phyloP scores from a whole-genome alignment of 2,797 vertebrate species.

The Myiothlypis coronata region DNA sequence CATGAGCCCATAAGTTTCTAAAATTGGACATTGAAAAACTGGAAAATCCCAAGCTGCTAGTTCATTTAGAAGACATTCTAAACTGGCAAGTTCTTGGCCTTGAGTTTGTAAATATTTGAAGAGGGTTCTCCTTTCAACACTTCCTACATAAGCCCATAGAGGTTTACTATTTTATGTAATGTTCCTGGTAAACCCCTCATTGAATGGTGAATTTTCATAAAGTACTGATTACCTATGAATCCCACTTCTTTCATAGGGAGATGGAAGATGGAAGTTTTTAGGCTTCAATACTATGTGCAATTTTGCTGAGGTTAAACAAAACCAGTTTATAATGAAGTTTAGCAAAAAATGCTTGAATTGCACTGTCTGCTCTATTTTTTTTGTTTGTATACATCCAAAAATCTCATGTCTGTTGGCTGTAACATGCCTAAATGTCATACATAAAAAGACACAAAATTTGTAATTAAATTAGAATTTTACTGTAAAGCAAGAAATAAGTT shows the following conservation, averaged over 20 bases:
- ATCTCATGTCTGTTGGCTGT: not conserved
- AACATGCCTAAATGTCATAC: not conserved
- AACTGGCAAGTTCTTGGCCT: not conserved
- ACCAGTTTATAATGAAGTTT: not conserved
- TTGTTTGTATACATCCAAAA: not conserved
- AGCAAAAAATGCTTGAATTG: not conserved
- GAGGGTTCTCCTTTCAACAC: not conserved
- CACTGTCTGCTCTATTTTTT: not conserved
- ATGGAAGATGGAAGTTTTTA: not conserved
- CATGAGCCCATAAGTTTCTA: not conserved
- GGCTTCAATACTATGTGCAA: not conserved
- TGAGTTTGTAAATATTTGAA: not conserved
- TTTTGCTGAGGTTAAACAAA: not conserved
- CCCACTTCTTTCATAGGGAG: not conserved
- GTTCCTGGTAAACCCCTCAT: not conserved
- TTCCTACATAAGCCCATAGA: not conserved
- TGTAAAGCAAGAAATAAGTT: not conserved
- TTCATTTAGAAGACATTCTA: not conserved
- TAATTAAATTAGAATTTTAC: not conserved
- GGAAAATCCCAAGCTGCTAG: not conserved
- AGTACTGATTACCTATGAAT: not conserved
- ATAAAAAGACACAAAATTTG: not conserved
- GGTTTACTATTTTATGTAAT: not conserved
- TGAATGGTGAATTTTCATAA: not conserved
- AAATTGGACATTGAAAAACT: not conserved